Percentiles rank a stretch among this genome's conserved stretches.
Evolutionary conservation across 2,888 invertebrate genomes (phyloP).

Genomic region (Dastarcus helophoroides): DNA sequence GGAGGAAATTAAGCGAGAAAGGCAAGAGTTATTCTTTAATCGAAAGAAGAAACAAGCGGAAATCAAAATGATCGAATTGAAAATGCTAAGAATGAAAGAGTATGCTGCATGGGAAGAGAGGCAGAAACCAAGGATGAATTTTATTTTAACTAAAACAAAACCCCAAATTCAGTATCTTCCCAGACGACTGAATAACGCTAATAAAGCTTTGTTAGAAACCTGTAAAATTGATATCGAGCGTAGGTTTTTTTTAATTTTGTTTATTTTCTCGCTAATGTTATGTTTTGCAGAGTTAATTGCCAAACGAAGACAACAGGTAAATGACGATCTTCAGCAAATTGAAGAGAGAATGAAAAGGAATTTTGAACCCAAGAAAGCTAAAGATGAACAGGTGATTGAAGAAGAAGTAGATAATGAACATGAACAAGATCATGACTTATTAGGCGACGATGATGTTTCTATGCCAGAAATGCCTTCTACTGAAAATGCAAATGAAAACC

Average conservation of each 20-base stretch:
- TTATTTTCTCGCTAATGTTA: constrained; percentile 26
- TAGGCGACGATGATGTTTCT: too few relatives aligned
- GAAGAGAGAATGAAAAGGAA: constrained; percentile 42
- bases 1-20: constrained; percentile 71
- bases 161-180: constrained; percentile 86
- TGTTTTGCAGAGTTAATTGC: constrained; percentile 47
- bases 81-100: constrained; percentile 78
- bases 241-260: constrained; percentile 40
- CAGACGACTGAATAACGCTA: constrained; percentile 59
- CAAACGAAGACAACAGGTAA: constrained; percentile 49
- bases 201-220: constrained; percentile 52
- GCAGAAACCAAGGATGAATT: constrained; percentile 65
- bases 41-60: constrained; percentile 80
- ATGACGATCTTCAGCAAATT: constrained; percentile 52
- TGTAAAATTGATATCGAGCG: constrained; percentile 54
- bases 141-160: constrained; percentile 76
- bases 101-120: constrained; percentile 80
- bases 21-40: constrained; percentile 74
- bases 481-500: too few relatives aligned
- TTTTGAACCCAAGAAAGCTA: constrained; percentile 26
- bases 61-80: constrained; percentile 78
- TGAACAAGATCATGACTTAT: too few relatives aligned
- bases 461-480: too few relatives aligned
- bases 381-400: constrained; percentile 9
- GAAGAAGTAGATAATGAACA: constrained; percentile 7